These are phyloP conservation scores for Xanthostigma xanthostigma DNA, from an alignment of 2,888 invertebrate genomes.

Conservation along the genomic window DNA sequence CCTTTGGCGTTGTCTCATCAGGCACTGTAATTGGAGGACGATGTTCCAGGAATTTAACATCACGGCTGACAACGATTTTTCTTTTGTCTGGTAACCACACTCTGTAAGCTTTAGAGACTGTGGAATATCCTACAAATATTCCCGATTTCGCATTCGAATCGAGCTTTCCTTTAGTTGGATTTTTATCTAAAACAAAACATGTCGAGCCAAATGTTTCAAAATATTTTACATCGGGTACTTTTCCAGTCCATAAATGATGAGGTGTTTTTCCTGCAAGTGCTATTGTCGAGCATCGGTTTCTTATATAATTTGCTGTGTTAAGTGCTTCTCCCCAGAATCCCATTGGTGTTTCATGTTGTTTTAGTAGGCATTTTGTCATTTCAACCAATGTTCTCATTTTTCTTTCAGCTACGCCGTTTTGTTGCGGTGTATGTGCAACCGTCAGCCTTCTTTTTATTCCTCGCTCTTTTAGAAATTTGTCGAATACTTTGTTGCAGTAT, in stretches of 20 bases:
- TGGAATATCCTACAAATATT: slow-evolving; percentile 16
- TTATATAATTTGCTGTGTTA: too few species aligned
- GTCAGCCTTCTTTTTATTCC: slow-evolving; percentile 18
- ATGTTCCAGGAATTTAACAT: slow-evolving; percentile 10
- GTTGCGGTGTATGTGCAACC: slow-evolving; percentile 18
- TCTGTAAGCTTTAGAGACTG: slow-evolving; percentile 15
- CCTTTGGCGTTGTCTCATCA: too few species aligned
- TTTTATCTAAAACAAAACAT: too few species aligned
- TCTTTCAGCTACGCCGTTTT: slow-evolving; percentile 21
- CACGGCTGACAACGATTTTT: slow-evolving; percentile 11
- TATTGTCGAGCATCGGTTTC: too few species aligned
- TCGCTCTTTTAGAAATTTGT: slow-evolving; percentile 9
- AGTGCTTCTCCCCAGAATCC: too few species aligned
- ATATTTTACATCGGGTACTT: slow-evolving; percentile 13
- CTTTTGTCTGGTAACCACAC: slow-evolving; percentile 12
- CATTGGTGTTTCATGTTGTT: slow-evolving; percentile 14
- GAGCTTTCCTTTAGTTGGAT: too few species aligned
- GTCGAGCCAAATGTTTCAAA: slow-evolving; percentile 17
- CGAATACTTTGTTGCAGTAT: slow-evolving; percentile 12
- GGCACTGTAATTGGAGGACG: too few species aligned
- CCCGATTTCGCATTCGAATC: slow-evolving; percentile 13
- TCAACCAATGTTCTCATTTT: slow-evolving; percentile 18
- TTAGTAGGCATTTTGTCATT: slow-evolving; percentile 17
- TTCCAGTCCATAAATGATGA: slow-evolving; percentile 15
- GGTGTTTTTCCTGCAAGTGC: too few species aligned